Base-by-base conservation (phyloP, 2,888 invertebrate species). In the Acronicta psi region DNA sequence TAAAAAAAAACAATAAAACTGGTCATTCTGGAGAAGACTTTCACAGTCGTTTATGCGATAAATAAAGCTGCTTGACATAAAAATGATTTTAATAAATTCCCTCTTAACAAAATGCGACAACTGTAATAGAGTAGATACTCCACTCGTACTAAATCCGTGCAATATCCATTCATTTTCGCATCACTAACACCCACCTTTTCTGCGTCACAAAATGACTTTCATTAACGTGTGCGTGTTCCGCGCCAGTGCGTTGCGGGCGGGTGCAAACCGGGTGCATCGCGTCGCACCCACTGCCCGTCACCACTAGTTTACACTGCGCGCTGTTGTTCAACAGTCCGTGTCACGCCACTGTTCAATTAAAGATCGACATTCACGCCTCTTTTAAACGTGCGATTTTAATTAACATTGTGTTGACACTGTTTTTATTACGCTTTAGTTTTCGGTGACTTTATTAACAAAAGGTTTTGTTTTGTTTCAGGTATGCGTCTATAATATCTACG, bases 381-480 rank as follows among this genome's bases (percentile, higher is more conserved):
- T 63, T 64, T 69, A 43, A 46, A 53, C 44, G 43, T 38, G 41
- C 11, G 25, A 59, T 64, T 67, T 59, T 51, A 43, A 64, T 68
- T 69, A 51, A 18, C 51, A 25, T 50, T 11, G 14, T 61, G 47
- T 52, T 68, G 52, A 17, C 31, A 3, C 20, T 47, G 50, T n/a
- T 47, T 56, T 66, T 36, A 61, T 60, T 2, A 31, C 4, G 31
- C 13, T 31, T 31, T 31, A 13, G 31, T 49, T 53, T 42, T 5
- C 9, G 13, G 14, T 69, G 59, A 59, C 52, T 51, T 57, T 60
- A 57, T 54, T 69, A 57, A 70, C 44, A 51, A 53, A 42, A 34
- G 46, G 23, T 63, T 63, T 69, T 41, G 49, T 51, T 61, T 73
- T 71, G 69, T 73, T 73, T 34, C 73, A 74, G 73, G 73, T 73